phyloP scores from a whole-genome alignment of 2,888 invertebrate genomes.

The Leucophenga maculata region DNA sequence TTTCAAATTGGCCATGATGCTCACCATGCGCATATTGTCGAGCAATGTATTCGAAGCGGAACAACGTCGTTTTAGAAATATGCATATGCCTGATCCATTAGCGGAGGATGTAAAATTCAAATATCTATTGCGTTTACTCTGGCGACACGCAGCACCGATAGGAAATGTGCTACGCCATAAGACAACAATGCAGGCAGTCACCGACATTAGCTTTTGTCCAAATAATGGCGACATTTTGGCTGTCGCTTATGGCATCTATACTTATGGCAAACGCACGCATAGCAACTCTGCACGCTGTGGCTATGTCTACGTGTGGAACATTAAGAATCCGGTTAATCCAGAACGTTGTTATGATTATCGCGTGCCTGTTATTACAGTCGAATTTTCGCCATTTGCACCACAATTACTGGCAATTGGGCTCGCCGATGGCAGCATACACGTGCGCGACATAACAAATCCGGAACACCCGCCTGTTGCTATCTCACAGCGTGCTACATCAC shows the following conservation, averaged over 20 bases:
- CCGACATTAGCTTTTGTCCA: slow-evolving; percentile 79
- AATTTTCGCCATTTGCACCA: slow-evolving; percentile 80
- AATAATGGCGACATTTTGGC: slow-evolving; percentile 82
- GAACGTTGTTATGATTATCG: slow-evolving; percentile 79
- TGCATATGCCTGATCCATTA: slow-evolving; percentile 77
- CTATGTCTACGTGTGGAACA: slow-evolving; percentile 83
- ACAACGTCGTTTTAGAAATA: slow-evolving; percentile 81
- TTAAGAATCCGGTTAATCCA: slow-evolving; percentile 85
- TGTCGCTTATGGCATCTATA: slow-evolving; percentile 82
- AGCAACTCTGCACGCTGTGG: slow-evolving; percentile 74
- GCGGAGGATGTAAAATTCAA: slow-evolving; percentile 78
- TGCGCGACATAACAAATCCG: slow-evolving; percentile 80
- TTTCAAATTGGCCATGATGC: slow-evolving; percentile 78
- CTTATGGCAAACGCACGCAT: slow-evolving; percentile 69
- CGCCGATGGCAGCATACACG: slow-evolving; percentile 79
- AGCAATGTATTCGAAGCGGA: slow-evolving; percentile 78
- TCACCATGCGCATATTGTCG: slow-evolving; percentile 82
- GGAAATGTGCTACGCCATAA: slow-evolving; percentile 25
- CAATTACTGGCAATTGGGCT: slow-evolving; percentile 84
- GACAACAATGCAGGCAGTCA: slow-evolving; percentile 72
- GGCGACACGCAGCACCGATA: slow-evolving; percentile 74
- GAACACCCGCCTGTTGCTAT: slow-evolving; percentile 73
- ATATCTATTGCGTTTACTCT: slow-evolving; percentile 79
- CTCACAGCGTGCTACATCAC: slow-evolving; percentile 76
- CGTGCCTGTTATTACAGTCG: slow-evolving; percentile 78